A percentile compares a stretch with the other conserved stretches of the same genome.
phyloP scores from a whole-genome alignment of 2,113 vertebrate genomes.

The Rhineura floridana region DNA sequence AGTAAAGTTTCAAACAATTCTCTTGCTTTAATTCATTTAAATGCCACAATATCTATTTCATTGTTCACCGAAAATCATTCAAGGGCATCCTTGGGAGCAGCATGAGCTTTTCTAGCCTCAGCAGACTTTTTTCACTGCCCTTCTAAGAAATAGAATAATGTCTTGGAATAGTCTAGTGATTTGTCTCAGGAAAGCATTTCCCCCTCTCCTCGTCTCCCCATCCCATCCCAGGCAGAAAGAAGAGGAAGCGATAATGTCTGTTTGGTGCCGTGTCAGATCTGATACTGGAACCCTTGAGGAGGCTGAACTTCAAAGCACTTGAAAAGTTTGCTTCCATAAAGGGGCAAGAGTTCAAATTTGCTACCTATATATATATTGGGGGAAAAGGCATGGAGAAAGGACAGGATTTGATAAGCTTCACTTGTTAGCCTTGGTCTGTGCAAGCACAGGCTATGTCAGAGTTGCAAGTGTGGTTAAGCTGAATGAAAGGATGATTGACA shows the following conservation, averaged over 20 bases:
- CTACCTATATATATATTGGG: constrained; percentile 45
- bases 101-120: constrained; percentile 40
- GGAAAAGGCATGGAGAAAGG: constrained; percentile 16
- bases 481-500: constrained; percentile 56
- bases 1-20: constrained; percentile 21
- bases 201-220: background rate
- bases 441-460: constrained; percentile 26
- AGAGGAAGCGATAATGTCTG: constrained; percentile 36
- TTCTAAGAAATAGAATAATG: background rate
- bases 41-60: constrained; percentile 19
- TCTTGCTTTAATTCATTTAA: constrained; percentile 44
- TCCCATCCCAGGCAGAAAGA: constrained; percentile 7
- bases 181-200: constrained; percentile 40
- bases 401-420: constrained; percentile 54
- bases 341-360: constrained; percentile 50
- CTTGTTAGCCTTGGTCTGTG: constrained; percentile 49
- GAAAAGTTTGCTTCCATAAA: constrained; percentile 58
- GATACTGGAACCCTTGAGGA: constrained; percentile 55
- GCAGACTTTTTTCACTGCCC: constrained; percentile 32
- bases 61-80: constrained; percentile 50
- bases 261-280: constrained; percentile 40
- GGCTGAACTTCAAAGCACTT: constrained; percentile 51
- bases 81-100: constrained; percentile 50
- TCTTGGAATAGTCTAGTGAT: constrained; percentile 47
- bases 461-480: constrained; percentile 27